Evolutionary conservation across 2,888 invertebrate genomes (phyloP), one percentile per base, ranked within the genome.

Genomic region (Dryobota labecula): DNA sequence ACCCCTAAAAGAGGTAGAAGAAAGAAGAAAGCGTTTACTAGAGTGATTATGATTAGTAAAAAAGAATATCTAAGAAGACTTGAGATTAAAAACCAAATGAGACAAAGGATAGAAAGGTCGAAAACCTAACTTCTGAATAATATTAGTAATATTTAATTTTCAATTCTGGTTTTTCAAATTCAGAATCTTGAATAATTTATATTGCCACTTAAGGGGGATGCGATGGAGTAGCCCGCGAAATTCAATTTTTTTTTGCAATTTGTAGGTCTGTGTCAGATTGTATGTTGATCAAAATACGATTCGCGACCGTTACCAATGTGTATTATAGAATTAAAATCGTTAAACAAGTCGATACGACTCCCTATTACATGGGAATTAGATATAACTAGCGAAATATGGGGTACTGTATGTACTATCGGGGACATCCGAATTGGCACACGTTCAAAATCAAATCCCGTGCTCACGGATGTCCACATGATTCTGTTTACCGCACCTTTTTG

Each of bases 31-130:
- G 61, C 49, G 0, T 76, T 76, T 45, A 84, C 76, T 4, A 79
- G 84, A 63, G 83, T 76, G 38, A 82, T 91, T 8, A 87, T 87
- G 71, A 82, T 93, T 0, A 91, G 87, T 72, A 92, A 80, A 65
- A 86, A 82, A n/a, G 91, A 92, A 5, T 80, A 88, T 83, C 51
- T 83, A n/a, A 88, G 38, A 70, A 82, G 92, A 24, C 77, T 84
- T 56, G 78, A 76, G 11, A 80, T 89, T 1, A 89, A 87, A 70
- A 85, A 85, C 2, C 63, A 77, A 75, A 73, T 85, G 78, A 73
- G 85, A 9, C 62, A 67, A 18, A 60, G 54, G n/a, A 18, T 85
- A 51, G 57, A 57, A 11, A 15, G 0, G 8, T 27, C 45, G 2
- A 9, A 30, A 45, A 30, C 30, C n/a, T 74, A 58, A 30, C 27